These are phyloP conservation scores for Stenopsyche tienmushanensis DNA, from an alignment of 1,140 invertebrate species.

Conservation along the genomic window DNA sequence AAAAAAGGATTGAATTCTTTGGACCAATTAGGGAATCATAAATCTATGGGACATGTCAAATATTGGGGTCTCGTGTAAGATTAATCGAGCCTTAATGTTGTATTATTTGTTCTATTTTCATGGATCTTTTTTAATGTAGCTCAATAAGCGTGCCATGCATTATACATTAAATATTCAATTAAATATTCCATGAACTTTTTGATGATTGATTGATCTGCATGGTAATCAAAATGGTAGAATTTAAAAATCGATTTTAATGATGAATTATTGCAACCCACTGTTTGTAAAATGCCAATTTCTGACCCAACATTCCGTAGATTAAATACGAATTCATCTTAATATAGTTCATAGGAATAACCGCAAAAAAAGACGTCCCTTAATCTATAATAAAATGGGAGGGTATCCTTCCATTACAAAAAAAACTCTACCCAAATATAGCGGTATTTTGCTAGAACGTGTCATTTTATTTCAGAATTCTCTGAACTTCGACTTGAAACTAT, in stretches of 20 bases:
- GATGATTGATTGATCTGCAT: neutral
- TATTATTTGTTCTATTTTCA: slow-evolving; percentile 33
- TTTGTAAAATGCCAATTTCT: neutral
- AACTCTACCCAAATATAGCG: slow-evolving; percentile 9
- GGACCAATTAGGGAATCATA: slow-evolving; percentile 36
- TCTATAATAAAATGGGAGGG: slow-evolving; percentile 23
- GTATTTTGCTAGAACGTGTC: slow-evolving; percentile 22
- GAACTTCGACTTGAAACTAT: slow-evolving; percentile 22
- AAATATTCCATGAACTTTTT: neutral
- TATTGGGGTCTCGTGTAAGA: slow-evolving; percentile 26
- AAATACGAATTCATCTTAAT: neutral
- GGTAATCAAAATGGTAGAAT: neutral
- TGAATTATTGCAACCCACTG: neutral
- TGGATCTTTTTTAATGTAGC: slow-evolving; percentile 17
- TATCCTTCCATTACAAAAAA: slow-evolving; percentile 17
- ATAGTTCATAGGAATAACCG: slow-evolving; percentile 6
- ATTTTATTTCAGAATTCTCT: slow-evolving; percentile 18
- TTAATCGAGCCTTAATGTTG: slow-evolving; percentile 38
- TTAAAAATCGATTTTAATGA: neutral
- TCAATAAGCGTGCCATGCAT: no score
- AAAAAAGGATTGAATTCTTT: slow-evolving; percentile 30
- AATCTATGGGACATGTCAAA: slow-evolving; percentile 37
- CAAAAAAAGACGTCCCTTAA: slow-evolving; percentile 7
- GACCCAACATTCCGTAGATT: neutral
- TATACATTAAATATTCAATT: neutral